Base-by-base conservation (phyloP, 2,888 invertebrate species). In the Heliconius ismenius region DNA sequence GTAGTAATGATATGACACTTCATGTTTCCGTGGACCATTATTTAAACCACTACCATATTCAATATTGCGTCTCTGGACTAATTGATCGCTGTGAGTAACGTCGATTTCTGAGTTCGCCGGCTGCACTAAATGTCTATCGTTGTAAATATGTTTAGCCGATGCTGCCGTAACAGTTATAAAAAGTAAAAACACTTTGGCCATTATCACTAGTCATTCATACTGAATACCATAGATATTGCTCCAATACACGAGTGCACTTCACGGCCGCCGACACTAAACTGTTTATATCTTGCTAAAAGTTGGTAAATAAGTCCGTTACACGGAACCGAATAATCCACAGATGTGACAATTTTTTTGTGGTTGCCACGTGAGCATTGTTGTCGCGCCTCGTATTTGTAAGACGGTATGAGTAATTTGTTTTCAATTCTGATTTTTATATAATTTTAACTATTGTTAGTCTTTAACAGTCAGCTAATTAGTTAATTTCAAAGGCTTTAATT, bases 261-360 rank as follows among this genome's bases (percentile, higher is more conserved):
- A 26, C 73, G 74, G 65, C 69, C 62, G 54, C 77, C 76, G 76
- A 54, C 36, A 68, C 69, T 62, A 63, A 58, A 80, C 80, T 80
- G 80, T 80, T 79, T 75, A 74, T 75, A 79, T 62, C 75, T 75
- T 64, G 60, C 73, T 63, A 62, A 63, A 54, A 73, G 65, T 74
- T 79, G 67, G 72, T 79, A 76, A 79, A 79, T 79, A 79, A 76
- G 76, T 28, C 75, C 75, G 70, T 75, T 67, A 75, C 43, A 65
- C 21, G 58, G 72, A 65, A 60, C 68, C 36, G 58, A 73, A 43
- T 78, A 76, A 75, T 70, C 67, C 49, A 58, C 74, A 79, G 78
- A 79, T 32, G 73, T 63, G 78, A 39, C 78, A 78, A 26, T 39
- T 67, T 60, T 67, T 28, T 76, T n/a, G 49, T 11, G 15, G 39